phyloP scores from a whole-genome alignment of 2,797 vertebrate genomes.

The Gorsachius magnificus region DNA sequence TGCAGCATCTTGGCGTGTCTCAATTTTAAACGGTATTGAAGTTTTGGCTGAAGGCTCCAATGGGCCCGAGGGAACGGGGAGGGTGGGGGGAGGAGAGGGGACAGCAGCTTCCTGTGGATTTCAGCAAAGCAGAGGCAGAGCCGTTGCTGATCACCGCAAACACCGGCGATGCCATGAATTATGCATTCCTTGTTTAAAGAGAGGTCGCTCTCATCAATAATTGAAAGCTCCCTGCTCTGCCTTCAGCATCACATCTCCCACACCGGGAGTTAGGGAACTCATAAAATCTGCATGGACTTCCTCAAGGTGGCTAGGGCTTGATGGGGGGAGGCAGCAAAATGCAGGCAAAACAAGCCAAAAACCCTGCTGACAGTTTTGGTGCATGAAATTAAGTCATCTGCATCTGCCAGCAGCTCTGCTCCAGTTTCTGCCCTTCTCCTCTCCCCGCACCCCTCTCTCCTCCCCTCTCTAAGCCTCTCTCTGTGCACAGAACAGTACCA shows the following conservation, averaged over 20 bases:
- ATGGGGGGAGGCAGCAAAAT: not conserved
- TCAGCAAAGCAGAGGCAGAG: constrained; percentile 34
- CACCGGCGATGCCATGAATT: constrained; percentile 57
- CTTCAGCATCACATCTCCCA: constrained; percentile 59
- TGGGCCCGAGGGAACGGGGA: not conserved
- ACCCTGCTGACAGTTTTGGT: not conserved
- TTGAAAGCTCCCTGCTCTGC: constrained; percentile 65
- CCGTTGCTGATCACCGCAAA: constrained; percentile 42
- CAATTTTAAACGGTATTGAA: not conserved
- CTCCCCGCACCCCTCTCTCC: not conserved
- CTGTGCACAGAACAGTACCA: rapidly evolving
- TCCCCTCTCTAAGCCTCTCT: not conserved
- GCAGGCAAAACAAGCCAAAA: not conserved
- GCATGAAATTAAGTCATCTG: not conserved
- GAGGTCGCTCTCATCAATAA: constrained; percentile 73
- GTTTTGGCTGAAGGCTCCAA: not conserved
- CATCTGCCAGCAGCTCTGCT: not conserved
- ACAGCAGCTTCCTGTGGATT: constrained; percentile 27
- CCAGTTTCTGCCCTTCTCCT: not conserved
- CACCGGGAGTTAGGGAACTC: constrained; percentile 29
- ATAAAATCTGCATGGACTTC: constrained; percentile 67
- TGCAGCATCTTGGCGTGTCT: not conserved
- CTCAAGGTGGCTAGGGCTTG: constrained; percentile 38
- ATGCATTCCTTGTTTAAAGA: constrained; percentile 73
- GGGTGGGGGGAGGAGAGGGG: not conserved